Base-by-base conservation (phyloP, 2,888 invertebrate genomes). In the Eupithecia exiguata region DNA sequence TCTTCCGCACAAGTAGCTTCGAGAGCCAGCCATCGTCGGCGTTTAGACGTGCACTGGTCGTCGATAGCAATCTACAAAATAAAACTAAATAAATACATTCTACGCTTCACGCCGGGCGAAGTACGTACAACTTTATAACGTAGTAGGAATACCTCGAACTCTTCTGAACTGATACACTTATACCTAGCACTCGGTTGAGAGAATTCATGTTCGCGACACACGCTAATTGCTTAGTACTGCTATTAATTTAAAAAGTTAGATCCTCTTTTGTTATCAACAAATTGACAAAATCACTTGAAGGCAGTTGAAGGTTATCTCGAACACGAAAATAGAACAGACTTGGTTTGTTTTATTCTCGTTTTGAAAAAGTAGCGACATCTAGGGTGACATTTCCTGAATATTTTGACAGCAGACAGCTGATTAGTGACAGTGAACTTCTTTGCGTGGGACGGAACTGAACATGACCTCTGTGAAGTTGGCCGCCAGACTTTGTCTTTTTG, bases 1-100 rank as follows among this genome's bases (percentile, higher is more conserved):
- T 98, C 89, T 97, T 97, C 77, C 98, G 95, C 63, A 98, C 98
- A 84, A 98, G 94, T 78, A 99, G 93, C 91, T 98, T 98, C 81
- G 97, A 97, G 74, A 98, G 94, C 98, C 98, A 98, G 82, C 98
- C 97, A 93, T 97, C 97, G 76, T 95, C 95, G 35, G 94, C 90
- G 74, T 87, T 92, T 74, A 89, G 81, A 68, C 89, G 85, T 68
- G 87, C 84, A 85, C 87, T 91, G 82, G 92, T 89, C 72, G 91
- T 92, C 53, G 90, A 87, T 81, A 94, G 88, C 84, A 92, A 88
- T 85, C 94, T 94, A 88, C 77, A 88, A 92, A 89, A 89, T 83
- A 84, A 68, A 53, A 69, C 21, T 49, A 79, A 49, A 46, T 46
- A 46, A n/a, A 70, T 74, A 78, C 74, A 80, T 84, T 87, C 83